phyloP scores from a whole-genome alignment of 2,888 invertebrate genomes.

The Dendrolimus houi region DNA sequence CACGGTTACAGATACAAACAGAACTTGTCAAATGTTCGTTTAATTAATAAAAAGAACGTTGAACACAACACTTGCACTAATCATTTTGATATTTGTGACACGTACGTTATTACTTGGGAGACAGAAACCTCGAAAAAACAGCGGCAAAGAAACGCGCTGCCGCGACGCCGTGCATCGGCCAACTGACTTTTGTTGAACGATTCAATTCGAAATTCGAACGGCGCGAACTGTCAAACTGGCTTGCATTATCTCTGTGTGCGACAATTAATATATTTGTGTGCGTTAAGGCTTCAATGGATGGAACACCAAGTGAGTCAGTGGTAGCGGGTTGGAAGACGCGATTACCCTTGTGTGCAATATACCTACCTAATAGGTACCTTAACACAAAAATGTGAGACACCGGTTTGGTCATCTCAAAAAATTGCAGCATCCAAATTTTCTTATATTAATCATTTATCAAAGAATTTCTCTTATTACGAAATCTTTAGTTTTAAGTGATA shows the following conservation, averaged over 20 bases:
- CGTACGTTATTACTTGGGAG: slow-evolving; percentile 56
- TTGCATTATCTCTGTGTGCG: slow-evolving; percentile 37
- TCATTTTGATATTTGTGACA: slow-evolving; percentile 52
- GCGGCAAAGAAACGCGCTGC: slow-evolving; percentile 19
- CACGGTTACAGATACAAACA: slow-evolving; percentile 10
- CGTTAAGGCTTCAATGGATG: slow-evolving; percentile 56
- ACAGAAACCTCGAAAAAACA: background rate
- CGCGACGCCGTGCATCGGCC: slow-evolving; percentile 70
- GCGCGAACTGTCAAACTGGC: slow-evolving; percentile 68
- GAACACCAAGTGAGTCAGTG: slow-evolving; percentile 1
- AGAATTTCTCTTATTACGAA: too few species aligned
- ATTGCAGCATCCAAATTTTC: too few species aligned
- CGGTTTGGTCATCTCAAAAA: too few species aligned
- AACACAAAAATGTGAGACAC: too few species aligned
- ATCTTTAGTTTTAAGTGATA: too few species aligned
- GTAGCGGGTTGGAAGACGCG: too few species aligned
- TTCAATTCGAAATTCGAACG: slow-evolving; percentile 16
- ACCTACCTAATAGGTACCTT: too few species aligned
- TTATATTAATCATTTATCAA: too few species aligned
- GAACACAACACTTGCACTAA: slow-evolving; percentile 20
- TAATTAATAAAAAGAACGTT: slow-evolving; percentile 22
- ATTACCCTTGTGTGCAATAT: too few species aligned
- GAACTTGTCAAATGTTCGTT: slow-evolving; percentile 11
- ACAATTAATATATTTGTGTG: slow-evolving; percentile 16
- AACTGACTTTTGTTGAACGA: slow-evolving; percentile 42